Conservation (phyloP, 2,888 invertebrate species). For the Agonum fuliginosum region DNA sequence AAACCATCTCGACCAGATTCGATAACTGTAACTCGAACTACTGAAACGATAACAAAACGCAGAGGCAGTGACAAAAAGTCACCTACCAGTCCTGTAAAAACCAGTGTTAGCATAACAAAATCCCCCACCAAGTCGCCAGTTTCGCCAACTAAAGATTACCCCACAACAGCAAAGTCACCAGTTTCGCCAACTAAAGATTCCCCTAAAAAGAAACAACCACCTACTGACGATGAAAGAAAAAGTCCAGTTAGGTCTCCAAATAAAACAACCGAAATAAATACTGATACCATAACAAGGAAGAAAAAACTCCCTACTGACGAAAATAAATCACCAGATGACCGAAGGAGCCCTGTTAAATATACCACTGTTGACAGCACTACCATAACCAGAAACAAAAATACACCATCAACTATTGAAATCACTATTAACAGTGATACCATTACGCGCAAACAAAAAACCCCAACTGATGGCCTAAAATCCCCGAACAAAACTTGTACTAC, state of each 20-base stretch:
- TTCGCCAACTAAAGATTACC: too few relatives aligned
- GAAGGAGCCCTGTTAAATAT: neutral
- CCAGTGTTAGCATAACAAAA: neutral
- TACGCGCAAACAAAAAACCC: too few relatives aligned
- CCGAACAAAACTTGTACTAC: constrained; percentile 11
- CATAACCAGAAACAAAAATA: neutral
- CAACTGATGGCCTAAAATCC: neutral
- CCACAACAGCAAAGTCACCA: too few relatives aligned
- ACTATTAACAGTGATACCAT: too few relatives aligned
- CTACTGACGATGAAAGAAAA: constrained; percentile 13
- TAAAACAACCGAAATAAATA: constrained; percentile 21
- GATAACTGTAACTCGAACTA: constrained; percentile 23
- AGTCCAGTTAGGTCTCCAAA: constrained; percentile 47
- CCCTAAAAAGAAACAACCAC: constrained; percentile 10
- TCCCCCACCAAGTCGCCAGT: neutral
- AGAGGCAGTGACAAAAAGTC: neutral
- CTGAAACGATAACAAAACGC: neutral
- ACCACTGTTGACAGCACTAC: neutral
- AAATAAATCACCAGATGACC: constrained; percentile 27
- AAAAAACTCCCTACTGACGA: constrained; percentile 55
- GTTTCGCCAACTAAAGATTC: too few relatives aligned
- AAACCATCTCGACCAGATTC: neutral
- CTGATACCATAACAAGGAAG: constrained; percentile 61
- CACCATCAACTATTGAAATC: constrained; percentile 4
- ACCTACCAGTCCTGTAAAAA: constrained; percentile 17